Conservation (phyloP, 2,113 vertebrate genomes). For the Syngnathoides biaculeatus region DNA sequence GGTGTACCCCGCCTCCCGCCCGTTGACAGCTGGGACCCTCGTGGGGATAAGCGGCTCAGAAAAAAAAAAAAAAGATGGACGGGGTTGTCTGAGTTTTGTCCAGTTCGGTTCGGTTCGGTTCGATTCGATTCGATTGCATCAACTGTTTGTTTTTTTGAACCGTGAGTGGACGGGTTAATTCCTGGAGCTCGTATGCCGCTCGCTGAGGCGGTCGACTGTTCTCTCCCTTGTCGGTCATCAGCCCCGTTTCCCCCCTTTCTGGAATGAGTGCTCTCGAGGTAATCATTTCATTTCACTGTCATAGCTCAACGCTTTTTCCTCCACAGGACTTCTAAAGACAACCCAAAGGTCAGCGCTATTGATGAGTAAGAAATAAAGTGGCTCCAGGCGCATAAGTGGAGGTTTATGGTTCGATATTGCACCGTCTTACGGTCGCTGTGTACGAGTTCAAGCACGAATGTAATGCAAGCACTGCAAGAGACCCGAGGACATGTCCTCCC, state of each 20-base stretch:
- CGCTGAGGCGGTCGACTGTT: background rate
- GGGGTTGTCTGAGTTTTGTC: background rate
- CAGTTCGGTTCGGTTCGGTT: too few species aligned
- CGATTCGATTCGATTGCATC: background rate
- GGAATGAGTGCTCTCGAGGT: conserved; percentile 24
- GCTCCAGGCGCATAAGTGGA: conserved; percentile 21
- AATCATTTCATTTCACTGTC: conserved; percentile 48
- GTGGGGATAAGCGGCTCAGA: too few species aligned
- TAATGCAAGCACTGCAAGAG: background rate
- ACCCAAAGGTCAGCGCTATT: conserved; percentile 45
- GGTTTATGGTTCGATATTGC: conserved; percentile 28
- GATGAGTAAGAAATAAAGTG: conserved; percentile 43
- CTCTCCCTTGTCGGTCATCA: conserved; percentile 47
- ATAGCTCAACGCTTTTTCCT: conserved; percentile 36
- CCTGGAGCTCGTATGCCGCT: conserved; percentile 4
- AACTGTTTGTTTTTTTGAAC: conserved; percentile 5
- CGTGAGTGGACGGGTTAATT: conserved; percentile 14
- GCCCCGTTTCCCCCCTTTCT: conserved; percentile 16
- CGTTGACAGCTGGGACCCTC: too few species aligned
- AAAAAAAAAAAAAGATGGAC: too few species aligned
- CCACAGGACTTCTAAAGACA: conserved; percentile 24
- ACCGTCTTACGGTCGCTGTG: background rate
- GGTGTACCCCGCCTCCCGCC: too few species aligned
- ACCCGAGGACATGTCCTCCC: background rate
- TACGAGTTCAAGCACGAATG: background rate